Base-by-base conservation (phyloP, 2,797 vertebrate species). In the Sebastes taczanowskii region DNA sequence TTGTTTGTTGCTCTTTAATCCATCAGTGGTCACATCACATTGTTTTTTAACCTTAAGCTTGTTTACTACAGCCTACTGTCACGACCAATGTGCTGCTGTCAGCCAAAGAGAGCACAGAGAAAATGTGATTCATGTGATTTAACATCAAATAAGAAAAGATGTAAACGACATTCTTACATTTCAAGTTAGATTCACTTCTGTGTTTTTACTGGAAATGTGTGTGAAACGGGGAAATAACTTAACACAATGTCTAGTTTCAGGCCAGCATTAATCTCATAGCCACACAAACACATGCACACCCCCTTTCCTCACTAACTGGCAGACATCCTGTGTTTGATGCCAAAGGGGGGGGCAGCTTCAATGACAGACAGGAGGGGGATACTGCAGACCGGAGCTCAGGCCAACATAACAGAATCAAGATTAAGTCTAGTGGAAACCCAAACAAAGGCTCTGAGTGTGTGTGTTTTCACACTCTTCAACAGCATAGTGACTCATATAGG, bases 341-440 rank as follows among this genome's bases (percentile, higher is more conserved):
- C 66, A 78, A 69, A 34, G 69, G 65, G 32, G 30, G 3, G 58
- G 75, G 70, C 34, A 53, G 78, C 56, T 77, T 83, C 58, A 74
- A 61, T 67, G 63, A 81, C 81, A 83, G 80, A 67, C 59, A 68
- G 77, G 74, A 62, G 63, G 85, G 56, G 56, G 53, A 35, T 74
- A 59, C 77, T 86, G 78, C 75, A 83, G 80, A 35, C 49, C 71
- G 71, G 77, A 74, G 81, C 74, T 67, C 66, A 49, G 86, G 71
- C 87, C 73, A 85, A 80, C 53, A 71, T 34, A 86, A 77, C 85
- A 86, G 18, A 81, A 73, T 86, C 49, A 62, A 77, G 87, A 88
- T 70, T 82, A 83, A 83, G 70, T 62, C 72, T 42, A 46, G 69
- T 86, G 86, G 76, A 91, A 93, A 89, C 79, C 80, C 49, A 90